A percentile compares a stretch with the other conserved stretches of the same genome.
These are phyloP conservation scores for Zygaena filipendulae DNA, from an alignment of 2,888 invertebrate genomes.

Conservation along the genomic window DNA sequence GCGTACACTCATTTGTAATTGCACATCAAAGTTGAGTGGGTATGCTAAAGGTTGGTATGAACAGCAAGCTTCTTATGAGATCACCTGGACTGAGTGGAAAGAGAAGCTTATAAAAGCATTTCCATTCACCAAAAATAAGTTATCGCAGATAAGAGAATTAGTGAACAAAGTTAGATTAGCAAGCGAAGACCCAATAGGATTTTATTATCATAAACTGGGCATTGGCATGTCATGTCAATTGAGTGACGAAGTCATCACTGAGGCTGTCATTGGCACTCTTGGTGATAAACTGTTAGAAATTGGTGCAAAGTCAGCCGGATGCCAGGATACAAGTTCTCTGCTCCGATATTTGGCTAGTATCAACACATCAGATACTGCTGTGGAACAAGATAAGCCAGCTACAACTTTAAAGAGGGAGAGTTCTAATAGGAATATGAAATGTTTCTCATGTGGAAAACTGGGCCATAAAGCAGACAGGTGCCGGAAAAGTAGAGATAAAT, in stretches of 20 bases:
- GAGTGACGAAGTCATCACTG: slow-evolving; percentile 9
- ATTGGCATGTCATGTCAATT: slow-evolving; percentile 12
- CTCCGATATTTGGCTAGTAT: slow-evolving; percentile 9
- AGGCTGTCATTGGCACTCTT: slow-evolving; percentile 12
- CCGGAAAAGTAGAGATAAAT: no score
- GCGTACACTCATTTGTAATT: slow-evolving; percentile 15
- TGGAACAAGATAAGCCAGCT: no score
- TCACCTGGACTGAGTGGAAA: slow-evolving; percentile 14
- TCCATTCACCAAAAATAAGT: slow-evolving; percentile 12
- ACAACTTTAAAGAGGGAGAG: no score
- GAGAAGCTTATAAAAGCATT: slow-evolving; percentile 7
- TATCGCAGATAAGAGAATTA: slow-evolving; percentile 9
- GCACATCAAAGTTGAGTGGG: slow-evolving; percentile 15
- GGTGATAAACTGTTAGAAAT: slow-evolving; percentile 11
- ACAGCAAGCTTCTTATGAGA: slow-evolving; percentile 8
- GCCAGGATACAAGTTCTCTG: slow-evolving; percentile 7
- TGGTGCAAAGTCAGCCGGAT: slow-evolving; percentile 12
- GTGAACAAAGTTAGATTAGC: slow-evolving; percentile 8
- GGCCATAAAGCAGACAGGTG: slow-evolving; percentile 11
- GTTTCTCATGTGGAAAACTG: slow-evolving; percentile 5
- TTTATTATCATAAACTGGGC: slow-evolving; percentile 13
- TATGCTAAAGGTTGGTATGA: slow-evolving; percentile 19
- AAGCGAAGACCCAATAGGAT: slow-evolving; percentile 12
- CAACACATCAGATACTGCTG: no score
- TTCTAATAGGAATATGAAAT: no score